These are phyloP conservation scores for Ectropis grisescens DNA, from an alignment of 1,140 invertebrate genomes.

Conservation along the genomic window DNA sequence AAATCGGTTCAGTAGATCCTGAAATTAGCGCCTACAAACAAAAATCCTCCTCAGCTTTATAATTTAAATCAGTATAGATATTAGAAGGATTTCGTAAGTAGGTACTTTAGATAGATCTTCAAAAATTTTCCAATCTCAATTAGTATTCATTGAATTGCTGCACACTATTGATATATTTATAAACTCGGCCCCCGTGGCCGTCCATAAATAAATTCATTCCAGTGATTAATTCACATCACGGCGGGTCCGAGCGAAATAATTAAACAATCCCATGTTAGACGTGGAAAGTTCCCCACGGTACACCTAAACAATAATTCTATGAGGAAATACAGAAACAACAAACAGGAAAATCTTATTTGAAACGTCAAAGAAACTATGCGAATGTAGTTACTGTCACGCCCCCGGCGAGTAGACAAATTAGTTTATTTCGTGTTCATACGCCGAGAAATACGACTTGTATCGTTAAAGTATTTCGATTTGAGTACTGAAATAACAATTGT, in stretches of 20 bases:
- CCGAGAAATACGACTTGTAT: too few relatives aligned
- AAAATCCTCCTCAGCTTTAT: too few relatives aligned
- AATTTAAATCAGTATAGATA: too few relatives aligned
- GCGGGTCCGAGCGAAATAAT: constrained; percentile 48
- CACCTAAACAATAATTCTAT: constrained; percentile 33
- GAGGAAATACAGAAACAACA: constrained; percentile 19
- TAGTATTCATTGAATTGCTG: constrained; percentile 3
- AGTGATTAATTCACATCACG: constrained; percentile 56
- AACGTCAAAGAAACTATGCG: constrained; percentile 11
- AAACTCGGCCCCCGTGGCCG: constrained; percentile 11
- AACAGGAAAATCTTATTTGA: too few relatives aligned
- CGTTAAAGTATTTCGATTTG: too few relatives aligned
- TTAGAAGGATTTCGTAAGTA: too few relatives aligned
- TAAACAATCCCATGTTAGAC: constrained; percentile 51
- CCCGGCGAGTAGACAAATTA: constrained; percentile 2
- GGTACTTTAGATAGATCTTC: too few relatives aligned
- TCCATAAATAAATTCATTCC: constrained; percentile 38
- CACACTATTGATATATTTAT: constrained; percentile 3
- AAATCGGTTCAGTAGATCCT: too few relatives aligned
- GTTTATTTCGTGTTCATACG: constrained; percentile 1
- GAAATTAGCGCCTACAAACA: too few relatives aligned
- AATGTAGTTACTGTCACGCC: background rate
- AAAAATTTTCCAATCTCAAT: too few relatives aligned
- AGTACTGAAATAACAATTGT: too few relatives aligned
- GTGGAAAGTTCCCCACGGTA: constrained; percentile 28